These are phyloP conservation scores for Sebastes iracundus DNA, from an alignment of 2,797 vertebrate genomes.

Conservation along the genomic window DNA sequence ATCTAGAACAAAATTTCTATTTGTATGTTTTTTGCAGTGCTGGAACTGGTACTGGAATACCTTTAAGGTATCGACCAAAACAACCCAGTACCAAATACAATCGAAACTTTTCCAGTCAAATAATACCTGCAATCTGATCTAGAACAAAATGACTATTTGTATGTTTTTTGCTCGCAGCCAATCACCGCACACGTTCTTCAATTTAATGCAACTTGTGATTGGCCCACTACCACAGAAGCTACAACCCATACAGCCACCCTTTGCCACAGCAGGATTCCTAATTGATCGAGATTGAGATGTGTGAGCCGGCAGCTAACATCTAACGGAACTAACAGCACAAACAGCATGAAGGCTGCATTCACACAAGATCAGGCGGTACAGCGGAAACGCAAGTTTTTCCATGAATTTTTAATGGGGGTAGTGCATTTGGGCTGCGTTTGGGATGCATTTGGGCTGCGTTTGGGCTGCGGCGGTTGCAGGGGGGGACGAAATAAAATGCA, in stretches of 20 bases:
- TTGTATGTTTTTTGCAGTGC: background rate
- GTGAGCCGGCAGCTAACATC: no score
- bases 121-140: background rate
- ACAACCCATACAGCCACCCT: background rate
- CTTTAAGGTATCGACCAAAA: no score
- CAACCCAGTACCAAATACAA: background rate
- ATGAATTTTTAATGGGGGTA: no score
- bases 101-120: background rate
- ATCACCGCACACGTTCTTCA: background rate
- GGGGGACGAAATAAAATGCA: no score
- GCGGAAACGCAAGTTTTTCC: no score
- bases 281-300: no score
- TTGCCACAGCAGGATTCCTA: background rate
- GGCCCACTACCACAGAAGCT: background rate
- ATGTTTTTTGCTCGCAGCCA: background rate
- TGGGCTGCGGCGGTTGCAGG: no score
- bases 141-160: background rate
- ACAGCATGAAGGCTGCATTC: no score
- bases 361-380: no score
- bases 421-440: no score
- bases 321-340: background rate
- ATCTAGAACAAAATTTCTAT: background rate
- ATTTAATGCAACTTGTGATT: background rate
- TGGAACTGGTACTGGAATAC: no score
- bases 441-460: no score